These are phyloP conservation scores for Poeciliopsis occidentalis DNA, from an alignment of 2,113 vertebrate species.

Conservation along the genomic window DNA sequence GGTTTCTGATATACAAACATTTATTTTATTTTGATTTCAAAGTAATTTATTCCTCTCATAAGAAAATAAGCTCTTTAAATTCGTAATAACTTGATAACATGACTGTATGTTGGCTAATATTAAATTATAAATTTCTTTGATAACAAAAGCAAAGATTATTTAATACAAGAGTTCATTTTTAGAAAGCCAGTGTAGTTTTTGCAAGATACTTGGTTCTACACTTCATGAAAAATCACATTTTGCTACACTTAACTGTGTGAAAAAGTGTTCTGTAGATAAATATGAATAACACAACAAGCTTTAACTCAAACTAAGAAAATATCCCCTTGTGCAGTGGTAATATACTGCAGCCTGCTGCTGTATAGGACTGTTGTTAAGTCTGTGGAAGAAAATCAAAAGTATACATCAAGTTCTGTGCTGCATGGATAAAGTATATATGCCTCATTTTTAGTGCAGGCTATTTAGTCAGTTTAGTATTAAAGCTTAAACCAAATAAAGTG, in stretches of 20 bases:
- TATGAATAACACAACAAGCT: neutral
- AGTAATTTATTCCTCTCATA: too few species aligned
- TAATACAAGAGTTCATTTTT: neutral
- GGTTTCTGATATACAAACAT: too few species aligned
- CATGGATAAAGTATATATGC: neutral
- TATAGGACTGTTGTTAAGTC: neutral
- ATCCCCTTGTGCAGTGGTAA: neutral
- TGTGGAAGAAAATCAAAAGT: neutral
- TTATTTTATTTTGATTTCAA: too few species aligned
- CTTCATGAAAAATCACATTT: neutral
- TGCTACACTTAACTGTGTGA: neutral
- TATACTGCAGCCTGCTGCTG: neutral
- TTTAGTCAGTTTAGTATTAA: neutral
- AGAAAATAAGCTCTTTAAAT: too few species aligned
- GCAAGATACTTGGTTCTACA: neutral
- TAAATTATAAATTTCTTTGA: neutral
- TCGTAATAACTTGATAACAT: too few species aligned
- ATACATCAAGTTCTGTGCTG: neutral
- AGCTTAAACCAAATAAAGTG: neutral
- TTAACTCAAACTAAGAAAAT: neutral
- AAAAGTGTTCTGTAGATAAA: neutral
- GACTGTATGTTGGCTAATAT: too few species aligned
- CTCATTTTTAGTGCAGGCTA: neutral
- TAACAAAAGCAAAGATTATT: neutral
- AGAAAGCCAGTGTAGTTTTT: neutral